Conservation (phyloP, 64 coral and sea anemone genomes). For the Pocillopora damicornis region DNA sequence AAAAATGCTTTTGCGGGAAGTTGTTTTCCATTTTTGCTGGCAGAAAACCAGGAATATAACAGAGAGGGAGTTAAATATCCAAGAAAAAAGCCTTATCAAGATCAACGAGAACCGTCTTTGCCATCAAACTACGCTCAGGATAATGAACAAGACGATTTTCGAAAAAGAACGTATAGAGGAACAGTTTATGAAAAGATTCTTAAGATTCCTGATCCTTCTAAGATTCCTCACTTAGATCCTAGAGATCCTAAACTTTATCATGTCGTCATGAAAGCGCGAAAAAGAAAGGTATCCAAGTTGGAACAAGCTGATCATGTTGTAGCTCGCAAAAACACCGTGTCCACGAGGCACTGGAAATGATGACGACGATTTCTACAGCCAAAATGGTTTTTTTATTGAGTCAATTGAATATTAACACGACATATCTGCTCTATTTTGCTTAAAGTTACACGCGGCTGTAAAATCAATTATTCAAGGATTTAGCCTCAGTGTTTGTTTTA, state of each 20-base stretch:
- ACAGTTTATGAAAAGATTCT: conserved; percentile 22
- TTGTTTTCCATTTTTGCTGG: conserved; percentile 60
- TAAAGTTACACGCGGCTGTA: background rate
- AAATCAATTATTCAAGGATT: conserved; percentile 24
- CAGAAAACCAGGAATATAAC: background rate
- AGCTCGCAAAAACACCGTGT: conserved; percentile 37
- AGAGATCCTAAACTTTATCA: conserved; percentile 34
- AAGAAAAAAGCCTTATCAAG: background rate
- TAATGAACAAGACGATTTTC: background rate
- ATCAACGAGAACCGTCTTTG: background rate
- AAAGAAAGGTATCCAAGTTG: conserved; percentile 2
- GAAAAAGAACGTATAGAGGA: conserved; percentile 29
- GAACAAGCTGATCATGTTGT: conserved; percentile 4
- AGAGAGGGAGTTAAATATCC: background rate
- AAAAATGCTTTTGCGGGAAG: conserved; percentile 35
- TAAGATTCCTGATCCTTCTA: conserved; percentile 17
- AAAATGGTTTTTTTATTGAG: background rate
- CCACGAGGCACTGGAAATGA: conserved; percentile 48
- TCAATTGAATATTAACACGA: background rate
- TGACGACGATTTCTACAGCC: background rate
- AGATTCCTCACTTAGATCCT: conserved; percentile 21
- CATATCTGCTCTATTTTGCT: background rate
- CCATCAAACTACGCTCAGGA: background rate
- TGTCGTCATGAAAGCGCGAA: conserved; percentile 20
- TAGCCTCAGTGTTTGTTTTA: background rate